Conservation (phyloP, 2,888 invertebrate genomes). For the Drosophila robusta region DNA sequence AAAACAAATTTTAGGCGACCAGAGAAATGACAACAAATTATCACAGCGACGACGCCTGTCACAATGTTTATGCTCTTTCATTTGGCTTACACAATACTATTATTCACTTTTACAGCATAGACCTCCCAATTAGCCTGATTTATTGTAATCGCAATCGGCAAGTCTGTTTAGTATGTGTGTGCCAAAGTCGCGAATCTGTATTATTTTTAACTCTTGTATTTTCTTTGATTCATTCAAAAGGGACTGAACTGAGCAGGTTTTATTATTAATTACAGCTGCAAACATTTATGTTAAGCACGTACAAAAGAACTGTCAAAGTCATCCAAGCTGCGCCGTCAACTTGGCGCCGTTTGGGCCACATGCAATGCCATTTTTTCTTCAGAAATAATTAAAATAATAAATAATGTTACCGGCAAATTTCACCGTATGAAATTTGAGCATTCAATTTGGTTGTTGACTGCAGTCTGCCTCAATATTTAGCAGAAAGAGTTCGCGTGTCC, state of each 20-base stretch:
- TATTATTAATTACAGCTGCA: conserved; percentile 66
- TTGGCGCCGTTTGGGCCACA: conserved; percentile 65
- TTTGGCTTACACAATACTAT: conserved; percentile 43
- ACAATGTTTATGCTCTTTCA: conserved; percentile 39
- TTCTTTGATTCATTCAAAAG: conserved; percentile 12
- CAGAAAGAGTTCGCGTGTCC: conserved; percentile 56
- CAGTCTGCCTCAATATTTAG: conserved; percentile 7
- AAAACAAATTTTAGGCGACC: conserved; percentile 30
- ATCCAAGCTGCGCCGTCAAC: conserved; percentile 63
- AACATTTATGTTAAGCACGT: conserved; percentile 72
- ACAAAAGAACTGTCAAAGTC: conserved; percentile 70
- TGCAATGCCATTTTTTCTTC: conserved; percentile 59
- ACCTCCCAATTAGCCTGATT: conserved; percentile 58
- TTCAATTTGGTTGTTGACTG: conserved; percentile 36
- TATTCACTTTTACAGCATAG: conserved; percentile 65
- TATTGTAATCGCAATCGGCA: conserved; percentile 33
- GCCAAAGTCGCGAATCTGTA: conserved; percentile 28
- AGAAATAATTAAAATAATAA: conserved; percentile 73
- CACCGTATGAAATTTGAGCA: conserved; percentile 37
- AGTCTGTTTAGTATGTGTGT: not conserved
- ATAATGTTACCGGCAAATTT: conserved; percentile 61
- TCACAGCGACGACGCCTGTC: conserved; percentile 38
- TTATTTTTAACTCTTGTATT: conserved; percentile 29
- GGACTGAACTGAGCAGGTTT: conserved; percentile 25
- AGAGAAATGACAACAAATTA: conserved; percentile 50